These are phyloP conservation scores for Takifugu bimaculatus DNA, from an alignment of 2,113 vertebrate genomes.

Conservation along the genomic window DNA sequence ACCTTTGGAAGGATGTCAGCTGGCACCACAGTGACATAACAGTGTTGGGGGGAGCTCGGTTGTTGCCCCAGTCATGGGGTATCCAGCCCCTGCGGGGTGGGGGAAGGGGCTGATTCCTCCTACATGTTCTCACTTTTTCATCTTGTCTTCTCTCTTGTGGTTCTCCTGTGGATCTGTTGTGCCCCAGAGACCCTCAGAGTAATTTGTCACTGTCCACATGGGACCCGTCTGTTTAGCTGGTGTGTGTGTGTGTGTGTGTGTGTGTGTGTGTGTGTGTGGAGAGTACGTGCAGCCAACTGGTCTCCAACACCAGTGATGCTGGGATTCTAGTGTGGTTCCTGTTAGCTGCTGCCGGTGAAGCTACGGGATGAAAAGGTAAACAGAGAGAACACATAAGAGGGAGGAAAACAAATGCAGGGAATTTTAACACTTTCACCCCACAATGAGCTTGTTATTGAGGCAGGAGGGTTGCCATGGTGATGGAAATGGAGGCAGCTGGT, in stretches of 20 bases:
- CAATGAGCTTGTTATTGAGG: slow-evolving; percentile 22
- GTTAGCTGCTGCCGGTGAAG: slow-evolving; percentile 25
- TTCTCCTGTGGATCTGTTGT: neutral
- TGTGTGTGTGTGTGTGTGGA: slow-evolving; percentile 2
- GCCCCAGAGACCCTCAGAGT: slow-evolving; percentile 19
- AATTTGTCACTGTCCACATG: slow-evolving; percentile 32
- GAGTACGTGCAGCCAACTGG: slow-evolving; percentile 19
- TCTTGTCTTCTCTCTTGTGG: slow-evolving; percentile 2
- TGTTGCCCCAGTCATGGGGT: too few species aligned
- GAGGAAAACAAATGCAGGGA: slow-evolving; percentile 11
- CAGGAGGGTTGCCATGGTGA: slow-evolving; percentile 54
- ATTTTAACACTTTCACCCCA: slow-evolving; percentile 38
- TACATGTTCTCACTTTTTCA: too few species aligned
- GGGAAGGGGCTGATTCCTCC: too few species aligned
- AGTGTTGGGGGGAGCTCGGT: too few species aligned
- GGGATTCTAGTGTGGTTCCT: slow-evolving; percentile 46
- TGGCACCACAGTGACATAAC: too few species aligned
- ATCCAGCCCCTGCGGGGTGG: too few species aligned
- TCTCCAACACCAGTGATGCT: slow-evolving; percentile 6
- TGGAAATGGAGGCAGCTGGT: slow-evolving; percentile 9
- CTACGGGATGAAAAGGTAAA: neutral
- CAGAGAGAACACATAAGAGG: neutral
- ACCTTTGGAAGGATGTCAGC: too few species aligned
- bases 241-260: neutral
- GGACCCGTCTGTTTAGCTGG: slow-evolving; percentile 29